phyloP scores from a whole-genome alignment of 37 sponge, comb jelly and placozoan genomes.

The Hexactinellida sp. region DNA sequence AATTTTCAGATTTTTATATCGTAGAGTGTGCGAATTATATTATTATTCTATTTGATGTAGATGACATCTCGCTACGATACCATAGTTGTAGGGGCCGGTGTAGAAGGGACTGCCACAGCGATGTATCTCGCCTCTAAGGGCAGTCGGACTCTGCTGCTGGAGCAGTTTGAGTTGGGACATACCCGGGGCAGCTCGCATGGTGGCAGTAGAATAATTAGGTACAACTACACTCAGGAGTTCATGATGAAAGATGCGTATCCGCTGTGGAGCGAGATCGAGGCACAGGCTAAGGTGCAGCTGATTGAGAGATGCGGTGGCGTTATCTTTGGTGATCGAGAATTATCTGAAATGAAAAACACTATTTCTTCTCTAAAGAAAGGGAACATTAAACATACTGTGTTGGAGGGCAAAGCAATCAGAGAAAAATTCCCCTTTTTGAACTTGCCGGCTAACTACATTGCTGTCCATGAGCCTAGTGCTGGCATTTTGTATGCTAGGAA shows the following conservation, averaged over 20 bases:
- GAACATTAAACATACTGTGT: slow-evolving; percentile 24
- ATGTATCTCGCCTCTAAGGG: slow-evolving; percentile 28
- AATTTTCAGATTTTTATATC: too few relatives aligned
- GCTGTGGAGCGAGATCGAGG: slow-evolving; percentile 54
- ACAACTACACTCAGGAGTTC: slow-evolving; percentile 28
- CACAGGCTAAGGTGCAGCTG: slow-evolving; percentile 32
- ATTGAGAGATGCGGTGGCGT: slow-evolving; percentile 40
- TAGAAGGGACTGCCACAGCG: slow-evolving; percentile 70
- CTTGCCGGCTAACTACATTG: slow-evolving; percentile 32
- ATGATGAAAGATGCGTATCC: slow-evolving; percentile 67
- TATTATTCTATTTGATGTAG: neutral
- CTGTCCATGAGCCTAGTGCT: slow-evolving; percentile 46
- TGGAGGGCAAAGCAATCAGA: slow-evolving; percentile 25
- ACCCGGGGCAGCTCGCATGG: slow-evolving; percentile 85
- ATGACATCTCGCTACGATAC: slow-evolving; percentile 27
- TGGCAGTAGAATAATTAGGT: slow-evolving; percentile 49
- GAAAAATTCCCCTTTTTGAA: slow-evolving; percentile 28
- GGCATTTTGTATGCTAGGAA: slow-evolving; percentile 39
- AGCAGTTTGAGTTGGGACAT: slow-evolving; percentile 55
- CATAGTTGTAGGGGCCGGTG: slow-evolving; percentile 66
- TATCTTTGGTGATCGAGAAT: slow-evolving; percentile 32
- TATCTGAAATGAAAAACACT: neutral
- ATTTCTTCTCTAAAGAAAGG: neutral
- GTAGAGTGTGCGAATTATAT: too few relatives aligned
- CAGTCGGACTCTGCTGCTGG: neutral